Percentiles rank a stretch among this genome's conserved stretches.
Conservation (phyloP, 2,888 invertebrate species). For the Brachypterus glaber region DNA sequence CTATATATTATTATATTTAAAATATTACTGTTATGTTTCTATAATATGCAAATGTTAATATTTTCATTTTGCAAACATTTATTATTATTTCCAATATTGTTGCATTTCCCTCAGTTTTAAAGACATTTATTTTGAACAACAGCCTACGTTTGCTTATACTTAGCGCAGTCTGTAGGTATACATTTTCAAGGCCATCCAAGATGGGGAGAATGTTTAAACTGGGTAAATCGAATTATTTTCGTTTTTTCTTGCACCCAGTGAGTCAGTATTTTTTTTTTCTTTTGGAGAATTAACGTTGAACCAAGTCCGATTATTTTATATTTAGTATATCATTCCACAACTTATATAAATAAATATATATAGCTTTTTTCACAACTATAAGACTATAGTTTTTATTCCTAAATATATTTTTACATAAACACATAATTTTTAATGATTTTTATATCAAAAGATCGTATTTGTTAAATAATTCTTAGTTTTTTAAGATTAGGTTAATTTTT, state of each 20-base stretch:
- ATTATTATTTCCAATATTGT: conserved; percentile 18
- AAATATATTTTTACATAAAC: conserved; percentile 41
- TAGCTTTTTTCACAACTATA: conserved; percentile 37
- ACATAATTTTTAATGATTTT: conserved; percentile 36
- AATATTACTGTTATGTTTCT: not conserved
- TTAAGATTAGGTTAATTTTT: conserved; percentile 34
- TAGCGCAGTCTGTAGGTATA: no score
- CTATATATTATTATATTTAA: conserved; percentile 7
- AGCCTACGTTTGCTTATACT: no score
- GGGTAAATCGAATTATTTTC: conserved; percentile 18
- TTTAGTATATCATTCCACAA: conserved; percentile 39
- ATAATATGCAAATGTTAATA: not conserved
- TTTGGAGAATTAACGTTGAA: conserved; percentile 23
- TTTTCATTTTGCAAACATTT: not conserved
- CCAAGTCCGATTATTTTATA: conserved; percentile 33
- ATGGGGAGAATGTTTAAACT: no score
- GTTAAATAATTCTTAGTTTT: conserved; percentile 42
- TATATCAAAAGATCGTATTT: conserved; percentile 40
- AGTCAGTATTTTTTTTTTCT: conserved; percentile 36
- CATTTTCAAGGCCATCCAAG: no score
- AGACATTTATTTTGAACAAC: no score
- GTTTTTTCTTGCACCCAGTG: conserved; percentile 23
- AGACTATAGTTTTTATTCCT: conserved; percentile 41
- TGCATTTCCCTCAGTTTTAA: conserved; percentile 18
- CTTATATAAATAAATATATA: no score